Evolutionary conservation across 2,113 vertebrate species (phyloP).

Genomic region (Carlito syrichta): DNA sequence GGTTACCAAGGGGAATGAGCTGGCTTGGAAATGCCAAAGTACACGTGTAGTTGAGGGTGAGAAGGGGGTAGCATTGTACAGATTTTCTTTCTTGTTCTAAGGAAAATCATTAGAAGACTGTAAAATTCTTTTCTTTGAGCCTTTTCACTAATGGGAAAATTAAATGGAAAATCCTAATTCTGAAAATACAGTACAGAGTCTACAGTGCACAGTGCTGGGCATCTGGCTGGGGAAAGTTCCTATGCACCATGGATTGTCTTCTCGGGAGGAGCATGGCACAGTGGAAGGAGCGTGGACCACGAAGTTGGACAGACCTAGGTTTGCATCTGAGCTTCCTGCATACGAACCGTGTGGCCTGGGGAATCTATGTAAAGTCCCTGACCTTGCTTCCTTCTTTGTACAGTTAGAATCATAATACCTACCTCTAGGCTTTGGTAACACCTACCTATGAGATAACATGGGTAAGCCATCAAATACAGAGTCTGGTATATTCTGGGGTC

Average conservation of each 20-base stretch:
- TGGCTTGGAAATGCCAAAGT: neutral
- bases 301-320: neutral
- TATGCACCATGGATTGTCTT: neutral
- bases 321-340: neutral
- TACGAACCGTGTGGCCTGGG: neutral
- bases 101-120: neutral
- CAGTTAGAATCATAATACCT: neutral
- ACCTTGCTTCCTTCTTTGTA: neutral
- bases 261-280: neutral
- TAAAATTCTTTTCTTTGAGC: neutral
- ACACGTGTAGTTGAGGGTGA: neutral
- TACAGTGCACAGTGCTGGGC: neutral
- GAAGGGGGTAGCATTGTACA: neutral
- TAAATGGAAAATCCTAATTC: neutral
- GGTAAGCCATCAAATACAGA: neutral
- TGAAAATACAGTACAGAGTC: neutral
- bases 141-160: neutral
- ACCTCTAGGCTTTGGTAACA: neutral
- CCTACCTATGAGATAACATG: neutral
- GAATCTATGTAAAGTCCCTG: slow-evolving; percentile 7
- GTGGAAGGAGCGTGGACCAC: neutral
- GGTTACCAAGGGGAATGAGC: slow-evolving; percentile 47
- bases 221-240: neutral
- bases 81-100: neutral
- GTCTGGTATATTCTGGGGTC: neutral